Evolutionary conservation across 2,888 invertebrate genomes (phyloP), one percentile per base, ranked within the genome.

Genomic region (Heliconius erato): DNA sequence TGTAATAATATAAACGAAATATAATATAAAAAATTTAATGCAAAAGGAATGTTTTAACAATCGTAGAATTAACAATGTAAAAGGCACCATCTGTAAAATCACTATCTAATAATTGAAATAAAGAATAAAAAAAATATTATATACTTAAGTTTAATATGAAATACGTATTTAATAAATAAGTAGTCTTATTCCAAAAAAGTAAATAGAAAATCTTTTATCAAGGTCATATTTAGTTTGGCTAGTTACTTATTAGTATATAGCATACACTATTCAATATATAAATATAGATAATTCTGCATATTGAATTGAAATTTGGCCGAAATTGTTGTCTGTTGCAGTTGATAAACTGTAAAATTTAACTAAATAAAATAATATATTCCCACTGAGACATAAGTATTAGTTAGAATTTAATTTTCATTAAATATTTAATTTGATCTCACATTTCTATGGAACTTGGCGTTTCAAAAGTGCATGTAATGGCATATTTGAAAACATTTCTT

Each of bases 11-110:
- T 23, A 35, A n/a, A 72, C 12, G 5, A 54, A 7, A 72, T 44
- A 26, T 16, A 32, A 26, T 26, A 49, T 44, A 28, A 72, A 44
- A 44, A 23, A 11, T 59, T 74, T 74, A 35, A 32, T 59, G 54
- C 59, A 74, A 59, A 23, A 59, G 14, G 74, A 76, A 63, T 76
- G 35, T 76, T 7, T n/a, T 63, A 35, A 63, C 35, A 63, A 76
- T 7, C 23, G 12, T 63, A 76, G 2, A 76, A n/a, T 40, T 63
- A 63, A 76, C 35, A 76, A 63, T 63, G 5, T 35, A 76, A 76
- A 63, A 63, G 76, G 76, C 76, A 76, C 76, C 11, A 63, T 63
- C n/a, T 40, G 16, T 40, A 40, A 35, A 32, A 74, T 59, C 14
- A 74, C n/a, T 35, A n/a, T 71, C 12, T 32, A 40, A 7, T 7